Evolutionary conservation across 2,888 invertebrate genomes (phyloP), one percentile per base, ranked within the genome.

Genomic region (Choristoneura rosaceana): DNA sequence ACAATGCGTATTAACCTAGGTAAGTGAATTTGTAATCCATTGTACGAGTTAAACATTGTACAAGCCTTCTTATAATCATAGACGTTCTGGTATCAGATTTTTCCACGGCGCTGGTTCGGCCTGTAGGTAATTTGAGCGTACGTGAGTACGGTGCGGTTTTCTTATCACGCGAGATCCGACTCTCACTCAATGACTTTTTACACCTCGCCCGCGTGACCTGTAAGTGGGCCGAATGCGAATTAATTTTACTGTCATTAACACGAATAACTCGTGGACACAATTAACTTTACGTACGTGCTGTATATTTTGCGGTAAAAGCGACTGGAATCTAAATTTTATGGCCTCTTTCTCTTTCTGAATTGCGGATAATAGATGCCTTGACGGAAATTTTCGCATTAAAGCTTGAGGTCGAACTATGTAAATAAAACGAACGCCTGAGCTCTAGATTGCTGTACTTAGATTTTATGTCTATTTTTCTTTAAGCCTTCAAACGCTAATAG

Each of bases 161-260:
- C 59, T 71, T 65, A 65, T 58, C 71, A 65, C 68, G 70, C 74
- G 52, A 68, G 65, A 66, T 68, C 70, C 61, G 60, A 69, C 71
- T 71, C 71, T 74, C 74, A 66, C 65, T 71, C 69, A 64, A 66
- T 68, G 64, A 41, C 66, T 68, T 70, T 59, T 65, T 61, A 66
- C 74, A 69, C 58, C 55, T 64, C 50, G 71, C 15, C 68, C 69
- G 62, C 62, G 60, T 75, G 74, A 71, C 74, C 75, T 66, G 66
- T 45, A 74, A 66, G 50, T 50, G 17, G 71, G 60, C 10, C 75
- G 60, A 58, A 61, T 58, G 67, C 60, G 75, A 75, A 71, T 75
- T 71, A 74, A 75, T 71, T 71, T 75, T 63, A 66, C 75, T 69
- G 62, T 55, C 74, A 67, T 75, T 75, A 75, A 74, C 75, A 75